Base-by-base conservation (phyloP, 1,140 invertebrate species). In the Drepana arcuata region DNA sequence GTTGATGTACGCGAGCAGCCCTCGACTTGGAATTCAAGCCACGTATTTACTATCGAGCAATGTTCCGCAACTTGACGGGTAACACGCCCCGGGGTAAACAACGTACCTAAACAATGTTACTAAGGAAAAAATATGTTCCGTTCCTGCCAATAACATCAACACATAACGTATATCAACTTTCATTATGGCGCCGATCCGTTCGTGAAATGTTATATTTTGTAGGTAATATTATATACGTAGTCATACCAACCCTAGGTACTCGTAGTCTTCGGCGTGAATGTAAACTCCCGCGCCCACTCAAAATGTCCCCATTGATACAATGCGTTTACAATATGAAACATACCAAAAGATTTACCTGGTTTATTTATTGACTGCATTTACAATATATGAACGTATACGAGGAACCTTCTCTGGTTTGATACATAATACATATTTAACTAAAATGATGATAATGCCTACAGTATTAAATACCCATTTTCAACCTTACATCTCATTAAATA, bases 21-120 rank as follows among this genome's bases (percentile, higher is more conserved):
- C 30, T 6, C 5, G 14, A 25, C 36, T 39, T 25, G 10, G 36
- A 16, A 39, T 39, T 39, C 36, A 14, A 25, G 21, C 36, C 36
- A 31, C 36, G 28, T 32, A 29, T 39, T n/a, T 25, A 16, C 16
- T 31, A 39, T 32, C 28, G 36, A 39, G 21, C 36, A 24, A 39
- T 31, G 29, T 39, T 31, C 13, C 28, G 28, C 29, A 39, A 21
- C 32, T 39, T 39, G 36, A 39, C 36, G 36, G 29, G 29, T 29
- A 39, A 32, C 36, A 29, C 4, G 18, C 32, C 28, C 34, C 25
- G 16, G 14, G 33, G 18, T 9, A 21, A 4, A 21, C 34, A 25
- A 26, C 28, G 21, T n/a, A n/a, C n/a, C n/a, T n/a, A 21, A 21
- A 21, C 18, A 21, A 21, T 21, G 18, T 21, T 21, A 5, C 18